Base-by-base conservation (phyloP, 1,140 invertebrate genomes). In the Holotrichia oblita region DNA sequence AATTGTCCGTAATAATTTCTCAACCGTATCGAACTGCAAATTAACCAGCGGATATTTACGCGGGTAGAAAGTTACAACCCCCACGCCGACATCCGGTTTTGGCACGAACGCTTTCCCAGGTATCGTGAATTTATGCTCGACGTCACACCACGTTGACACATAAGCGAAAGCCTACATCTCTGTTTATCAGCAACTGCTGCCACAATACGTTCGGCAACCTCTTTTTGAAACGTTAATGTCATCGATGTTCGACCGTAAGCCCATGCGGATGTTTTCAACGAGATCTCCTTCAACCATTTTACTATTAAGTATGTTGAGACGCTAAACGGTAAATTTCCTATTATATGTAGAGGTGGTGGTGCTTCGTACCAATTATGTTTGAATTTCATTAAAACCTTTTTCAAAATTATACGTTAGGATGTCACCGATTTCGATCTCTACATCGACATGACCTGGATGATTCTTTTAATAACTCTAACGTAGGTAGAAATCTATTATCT, bases 251-350 rank as follows among this genome's bases (percentile, higher is more conserved):
- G 89, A 0, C 97, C 97, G 87, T 93, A 93, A 0, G 87, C 84
- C 94, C 98, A 99, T 2, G 94, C 92, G 34, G 94, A 95, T 44
- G 87, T 87, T 79, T 90, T 89, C 72, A 92, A 88, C 6, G 95
- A 94, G 77, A 99, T 95, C 83, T 92, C 91, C 59, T 93, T 88
- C 27, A 99, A 85, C 95, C 96, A 99, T 82, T 92, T 90, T 76
- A 99, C 94, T 24, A 99, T 94, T 3, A 99, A 88, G 40, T 94
- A 94, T 7, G 98, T 99, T 4, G 98, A 96, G 10, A 99, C 93
- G 87, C 93, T 98, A 86, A 99, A 99, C 0, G 99, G 99, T 72
- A 99, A 89, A 89, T 99, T 99, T 20, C 98, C 98, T 84, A 99
- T 96, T n/a, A 99, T 84, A 84, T 94, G 92, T 40, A 97, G 89